Conservation (phyloP, 2,888 invertebrate species). For the Microctonus aethiopoides region DNA sequence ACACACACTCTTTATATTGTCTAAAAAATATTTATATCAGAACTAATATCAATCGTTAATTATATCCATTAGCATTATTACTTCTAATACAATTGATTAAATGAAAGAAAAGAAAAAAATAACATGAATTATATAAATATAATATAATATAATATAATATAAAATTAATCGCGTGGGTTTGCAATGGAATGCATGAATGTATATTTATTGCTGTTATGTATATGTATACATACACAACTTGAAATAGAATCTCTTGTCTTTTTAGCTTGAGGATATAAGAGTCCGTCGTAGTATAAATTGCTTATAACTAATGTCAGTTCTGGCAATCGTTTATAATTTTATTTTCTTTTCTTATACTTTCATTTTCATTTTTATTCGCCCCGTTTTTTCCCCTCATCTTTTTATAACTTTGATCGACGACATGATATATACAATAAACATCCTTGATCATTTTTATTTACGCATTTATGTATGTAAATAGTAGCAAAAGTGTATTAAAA, state of each 20-base stretch:
- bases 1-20: no score
- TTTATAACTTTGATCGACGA: not conserved
- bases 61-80: not conserved
- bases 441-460: not conserved
- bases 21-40: no score
- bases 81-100: not conserved
- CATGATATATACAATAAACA: not conserved
- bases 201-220: constrained; percentile 53
- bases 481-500: no score
- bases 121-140: no score
- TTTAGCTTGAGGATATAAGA: constrained; percentile 23
- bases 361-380: not conserved
- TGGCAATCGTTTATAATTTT: not conserved
- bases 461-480: no score
- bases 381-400: not conserved
- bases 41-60: not conserved
- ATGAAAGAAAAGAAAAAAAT: no score
- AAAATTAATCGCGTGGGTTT: constrained; percentile 35
- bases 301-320: constrained; percentile 6
- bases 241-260: constrained; percentile 48
- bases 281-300: not conserved
- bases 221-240: constrained; percentile 53
- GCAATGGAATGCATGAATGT: constrained; percentile 49
- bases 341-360: not conserved
- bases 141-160: no score